Evolutionary conservation across 2,888 invertebrate genomes (phyloP).

Genomic region (Agrochola lychnidis): DNA sequence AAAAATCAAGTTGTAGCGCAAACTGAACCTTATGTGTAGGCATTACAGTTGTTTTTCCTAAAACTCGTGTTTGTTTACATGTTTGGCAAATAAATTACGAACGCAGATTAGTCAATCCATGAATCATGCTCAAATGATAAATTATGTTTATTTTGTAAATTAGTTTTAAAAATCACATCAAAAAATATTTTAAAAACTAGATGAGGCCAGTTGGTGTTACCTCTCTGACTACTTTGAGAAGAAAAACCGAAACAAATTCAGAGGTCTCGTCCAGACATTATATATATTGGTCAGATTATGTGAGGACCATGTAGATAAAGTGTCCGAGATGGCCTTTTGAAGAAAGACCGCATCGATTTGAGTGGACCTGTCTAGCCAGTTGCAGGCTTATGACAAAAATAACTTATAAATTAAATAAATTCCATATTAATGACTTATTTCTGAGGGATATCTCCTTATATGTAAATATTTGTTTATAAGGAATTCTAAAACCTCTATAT

Average conservation of each 20-base stretch:
- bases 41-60: too few species aligned
- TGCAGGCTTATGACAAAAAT: not conserved
- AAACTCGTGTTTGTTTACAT: too few species aligned
- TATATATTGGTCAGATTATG: not conserved
- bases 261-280: not conserved
- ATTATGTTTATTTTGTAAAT: too few species aligned
- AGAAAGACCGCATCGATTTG: not conserved
- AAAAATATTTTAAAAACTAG: not conserved
- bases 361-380: too few species aligned
- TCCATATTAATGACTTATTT: not conserved
- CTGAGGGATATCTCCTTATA: not conserved
- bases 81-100: too few species aligned
- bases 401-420: not conserved
- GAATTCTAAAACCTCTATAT: not conserved
- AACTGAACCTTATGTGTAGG: too few species aligned
- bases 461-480: not conserved
- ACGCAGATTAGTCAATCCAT: not conserved
- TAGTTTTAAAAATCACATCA: too few species aligned
- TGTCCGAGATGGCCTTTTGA: not conserved
- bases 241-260: not conserved
- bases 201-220: not conserved
- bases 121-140: not conserved
- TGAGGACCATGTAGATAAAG: not conserved
- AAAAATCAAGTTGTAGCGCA: too few species aligned
- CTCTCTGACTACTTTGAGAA: not conserved